Evolutionary conservation across 2,797 vertebrate genomes (phyloP).

Genomic region (Alosa sapidissima): DNA sequence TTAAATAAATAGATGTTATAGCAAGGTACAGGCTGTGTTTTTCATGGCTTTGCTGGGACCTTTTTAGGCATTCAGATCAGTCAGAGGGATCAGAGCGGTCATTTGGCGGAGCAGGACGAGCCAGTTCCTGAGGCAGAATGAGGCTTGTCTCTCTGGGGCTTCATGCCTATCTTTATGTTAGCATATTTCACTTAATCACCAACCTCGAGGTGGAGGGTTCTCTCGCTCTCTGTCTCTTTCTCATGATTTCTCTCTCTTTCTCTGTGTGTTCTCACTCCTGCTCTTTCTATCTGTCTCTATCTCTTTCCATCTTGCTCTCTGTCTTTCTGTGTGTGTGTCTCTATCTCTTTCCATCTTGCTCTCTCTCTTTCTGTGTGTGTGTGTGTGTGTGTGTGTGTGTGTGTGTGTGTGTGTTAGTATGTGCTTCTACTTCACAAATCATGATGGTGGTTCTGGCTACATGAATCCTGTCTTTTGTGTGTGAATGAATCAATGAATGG

Average conservation of each 20-base stretch:
- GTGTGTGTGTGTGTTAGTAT: too few relatives aligned
- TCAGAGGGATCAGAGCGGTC: not conserved
- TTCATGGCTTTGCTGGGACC: not conserved
- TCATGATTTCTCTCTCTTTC: not conserved
- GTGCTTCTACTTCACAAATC: too few relatives aligned
- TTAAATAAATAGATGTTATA: slow-evolving; percentile 28
- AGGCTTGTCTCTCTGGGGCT: slow-evolving; percentile 24
- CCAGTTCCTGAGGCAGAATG: not conserved
- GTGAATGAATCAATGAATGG: not conserved
- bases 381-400: not conserved
- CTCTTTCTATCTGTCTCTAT: not conserved
- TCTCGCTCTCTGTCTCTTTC: slow-evolving; percentile 2
- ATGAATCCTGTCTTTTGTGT: not conserved
- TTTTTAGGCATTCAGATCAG: not conserved
- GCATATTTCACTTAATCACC: slow-evolving; percentile 42
- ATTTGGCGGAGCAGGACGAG: not conserved
- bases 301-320: not conserved
- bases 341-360: not conserved
- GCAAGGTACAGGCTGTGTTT: slow-evolving; percentile 9
- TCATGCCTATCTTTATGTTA: not conserved
- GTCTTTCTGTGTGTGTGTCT: not conserved
- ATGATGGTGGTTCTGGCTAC: not conserved
- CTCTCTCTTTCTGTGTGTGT: not conserved
- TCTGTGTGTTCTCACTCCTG: not conserved
- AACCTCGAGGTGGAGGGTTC: slow-evolving; percentile 23